Conservation (phyloP, 1,140 invertebrate species). For the Adoxophyes honmai region DNA sequence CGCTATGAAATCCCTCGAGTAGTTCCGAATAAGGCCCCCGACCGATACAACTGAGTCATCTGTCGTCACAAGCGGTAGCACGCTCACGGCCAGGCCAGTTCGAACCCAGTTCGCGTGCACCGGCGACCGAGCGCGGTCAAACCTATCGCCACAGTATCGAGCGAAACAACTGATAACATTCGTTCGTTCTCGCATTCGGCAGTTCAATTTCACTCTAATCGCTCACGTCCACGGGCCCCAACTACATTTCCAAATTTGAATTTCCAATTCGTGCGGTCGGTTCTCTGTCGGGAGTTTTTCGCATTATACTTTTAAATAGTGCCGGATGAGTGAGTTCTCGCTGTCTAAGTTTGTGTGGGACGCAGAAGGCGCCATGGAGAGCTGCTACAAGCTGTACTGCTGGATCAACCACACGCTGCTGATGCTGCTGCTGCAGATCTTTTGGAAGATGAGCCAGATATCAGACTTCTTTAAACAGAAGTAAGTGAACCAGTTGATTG, state of each 20-base stretch:
- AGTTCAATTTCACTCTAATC: conserved; percentile 25
- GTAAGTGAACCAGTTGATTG: conserved; percentile 36
- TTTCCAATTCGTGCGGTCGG: conserved; percentile 13
- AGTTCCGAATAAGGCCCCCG: too few relatives aligned
- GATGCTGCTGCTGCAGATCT: conserved; percentile 66
- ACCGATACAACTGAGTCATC: conserved; percentile 61
- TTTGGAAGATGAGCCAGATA: conserved; percentile 72
- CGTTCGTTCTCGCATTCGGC: conserved; percentile 48
- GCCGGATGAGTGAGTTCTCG: conserved; percentile 65
- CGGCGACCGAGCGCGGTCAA: conserved; percentile 52
- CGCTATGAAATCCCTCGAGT: conserved; percentile 27
- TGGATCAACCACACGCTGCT: conserved; percentile 67
- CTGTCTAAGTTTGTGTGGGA: conserved; percentile 52
- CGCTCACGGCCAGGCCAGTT: conserved; percentile 31
- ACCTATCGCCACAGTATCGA: conserved; percentile 31
- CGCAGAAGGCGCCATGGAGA: conserved; percentile 57
- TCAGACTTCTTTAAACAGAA: conserved; percentile 66
- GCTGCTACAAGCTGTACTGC: conserved; percentile 66
- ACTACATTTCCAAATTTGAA: conserved; percentile 18
- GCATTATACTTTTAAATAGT: conserved; percentile 43
- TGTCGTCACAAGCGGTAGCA: conserved; percentile 49
- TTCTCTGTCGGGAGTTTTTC: conserved; percentile 18
- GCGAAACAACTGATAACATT: conserved; percentile 52
- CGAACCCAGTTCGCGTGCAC: conserved; percentile 62
- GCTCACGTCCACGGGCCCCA: conserved; percentile 26